Evolutionary conservation across 2,797 vertebrate genomes (phyloP).

Genomic region (Cyclopterus lumpus): DNA sequence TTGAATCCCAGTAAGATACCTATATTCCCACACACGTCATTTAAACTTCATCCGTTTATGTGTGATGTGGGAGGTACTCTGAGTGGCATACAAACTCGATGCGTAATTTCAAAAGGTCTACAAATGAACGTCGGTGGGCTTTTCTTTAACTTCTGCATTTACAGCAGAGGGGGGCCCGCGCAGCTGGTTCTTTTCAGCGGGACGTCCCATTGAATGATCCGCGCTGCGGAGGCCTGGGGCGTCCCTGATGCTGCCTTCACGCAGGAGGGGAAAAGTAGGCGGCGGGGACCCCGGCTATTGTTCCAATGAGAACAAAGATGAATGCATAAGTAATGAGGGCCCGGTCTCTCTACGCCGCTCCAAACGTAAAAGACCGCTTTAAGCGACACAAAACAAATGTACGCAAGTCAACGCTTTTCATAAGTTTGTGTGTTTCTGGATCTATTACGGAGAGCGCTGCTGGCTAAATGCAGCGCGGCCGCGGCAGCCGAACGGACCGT

Average conservation of each 20-base stretch:
- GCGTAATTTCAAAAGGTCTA: not conserved
- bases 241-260: constrained; percentile 40
- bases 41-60: not conserved
- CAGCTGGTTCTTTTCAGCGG: constrained; percentile 53
- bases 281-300: constrained; percentile 77
- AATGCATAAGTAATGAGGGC: constrained; percentile 75
- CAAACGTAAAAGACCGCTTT: not conserved
- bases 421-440: not conserved
- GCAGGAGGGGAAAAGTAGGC: constrained; percentile 47
- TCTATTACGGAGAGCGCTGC: rapidly evolving
- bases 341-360: constrained; percentile 9
- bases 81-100: not conserved
- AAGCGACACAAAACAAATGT: not conserved
- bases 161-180: constrained; percentile 1
- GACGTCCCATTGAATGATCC: constrained; percentile 66
- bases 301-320: constrained; percentile 85
- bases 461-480: not conserved
- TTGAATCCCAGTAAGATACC: not conserved
- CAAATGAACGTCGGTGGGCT: not conserved
- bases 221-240: constrained; percentile 55
- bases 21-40: not conserved
- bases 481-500: constrained; percentile 9
- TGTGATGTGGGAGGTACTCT: no score
- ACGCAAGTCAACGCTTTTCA: not conserved
- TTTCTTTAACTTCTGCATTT: constrained; percentile 17